These are phyloP conservation scores for Lota lota DNA, from an alignment of 2,113 vertebrate genomes.

Conservation along the genomic window DNA sequence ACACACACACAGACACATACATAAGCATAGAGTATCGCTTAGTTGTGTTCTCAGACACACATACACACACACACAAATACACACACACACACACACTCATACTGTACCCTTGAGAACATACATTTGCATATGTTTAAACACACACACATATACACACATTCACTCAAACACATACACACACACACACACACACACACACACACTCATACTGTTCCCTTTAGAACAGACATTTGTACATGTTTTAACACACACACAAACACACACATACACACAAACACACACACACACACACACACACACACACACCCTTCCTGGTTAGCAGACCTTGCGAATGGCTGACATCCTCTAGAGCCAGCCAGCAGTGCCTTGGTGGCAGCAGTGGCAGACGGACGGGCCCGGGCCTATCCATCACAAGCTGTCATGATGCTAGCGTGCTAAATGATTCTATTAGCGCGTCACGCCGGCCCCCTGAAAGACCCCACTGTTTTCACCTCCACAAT, in stretches of 20 bases:
- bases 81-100: no score
- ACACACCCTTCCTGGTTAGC: neutral
- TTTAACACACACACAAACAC: no score
- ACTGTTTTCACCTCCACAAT: conserved; percentile 63
- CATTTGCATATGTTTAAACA: neutral
- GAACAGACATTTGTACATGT: neutral
- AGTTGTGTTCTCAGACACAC: no score
- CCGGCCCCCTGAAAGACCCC: conserved; percentile 57
- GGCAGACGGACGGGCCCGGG: conserved; percentile 30
- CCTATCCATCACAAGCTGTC: conserved; percentile 63
- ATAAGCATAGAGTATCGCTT: no score
- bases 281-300: conserved; percentile 9
- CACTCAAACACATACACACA: neutral
- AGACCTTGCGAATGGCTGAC: conserved; percentile 8
- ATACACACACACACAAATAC: no score
- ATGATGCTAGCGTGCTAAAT: conserved; percentile 54
- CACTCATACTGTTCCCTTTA: neutral
- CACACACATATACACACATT: neutral
- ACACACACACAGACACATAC: no score
- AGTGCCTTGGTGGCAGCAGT: conserved; percentile 7
- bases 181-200: neutral
- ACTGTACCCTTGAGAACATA: no score
- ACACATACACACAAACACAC: neutral
- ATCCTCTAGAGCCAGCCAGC: conserved; percentile 28
- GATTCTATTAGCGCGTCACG: conserved; percentile 62